These are phyloP conservation scores for Mustela nigripes DNA, from an alignment of 2,113 vertebrate genomes.

Conservation along the genomic window DNA sequence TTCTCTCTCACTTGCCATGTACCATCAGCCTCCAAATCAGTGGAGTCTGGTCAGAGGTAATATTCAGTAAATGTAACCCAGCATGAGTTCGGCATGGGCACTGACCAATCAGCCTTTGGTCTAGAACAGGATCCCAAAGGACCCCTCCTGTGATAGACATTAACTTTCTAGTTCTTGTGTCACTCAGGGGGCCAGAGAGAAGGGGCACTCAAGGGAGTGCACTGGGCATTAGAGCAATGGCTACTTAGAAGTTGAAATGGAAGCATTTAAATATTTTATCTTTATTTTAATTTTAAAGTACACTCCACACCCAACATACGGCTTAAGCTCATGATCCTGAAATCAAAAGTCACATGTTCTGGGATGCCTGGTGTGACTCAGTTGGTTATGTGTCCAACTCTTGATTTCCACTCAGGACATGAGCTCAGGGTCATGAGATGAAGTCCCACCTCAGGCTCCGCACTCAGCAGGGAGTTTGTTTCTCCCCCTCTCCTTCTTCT, in stretches of 20 bases:
- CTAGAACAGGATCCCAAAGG: not conserved
- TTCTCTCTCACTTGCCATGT: not conserved
- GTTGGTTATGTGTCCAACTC: not conserved
- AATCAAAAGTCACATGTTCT: not conserved
- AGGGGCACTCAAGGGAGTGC: not conserved
- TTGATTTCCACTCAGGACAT: not conserved
- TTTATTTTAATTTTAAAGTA: not conserved
- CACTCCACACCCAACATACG: not conserved
- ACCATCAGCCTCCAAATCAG: not conserved
- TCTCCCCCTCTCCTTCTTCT: not conserved
- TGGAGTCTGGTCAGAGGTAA: not conserved
- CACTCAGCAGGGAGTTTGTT: not conserved
- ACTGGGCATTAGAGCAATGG: not conserved
- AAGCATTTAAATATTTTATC: slow-evolving; percentile 43
- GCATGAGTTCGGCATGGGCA: not conserved
- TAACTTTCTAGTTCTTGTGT: not conserved
- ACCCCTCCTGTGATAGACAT: not conserved
- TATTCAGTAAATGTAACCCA: not conserved
- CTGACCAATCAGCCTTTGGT: not conserved
- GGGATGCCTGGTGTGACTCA: not conserved
- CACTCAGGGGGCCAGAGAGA: not conserved
- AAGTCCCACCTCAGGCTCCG: not conserved
- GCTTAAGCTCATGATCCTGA: not conserved
- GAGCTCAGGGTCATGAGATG: not conserved
- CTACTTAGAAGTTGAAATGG: not conserved